Conservation (phyloP, 2,888 invertebrate species). For the Dorcus parallelipipedus region DNA sequence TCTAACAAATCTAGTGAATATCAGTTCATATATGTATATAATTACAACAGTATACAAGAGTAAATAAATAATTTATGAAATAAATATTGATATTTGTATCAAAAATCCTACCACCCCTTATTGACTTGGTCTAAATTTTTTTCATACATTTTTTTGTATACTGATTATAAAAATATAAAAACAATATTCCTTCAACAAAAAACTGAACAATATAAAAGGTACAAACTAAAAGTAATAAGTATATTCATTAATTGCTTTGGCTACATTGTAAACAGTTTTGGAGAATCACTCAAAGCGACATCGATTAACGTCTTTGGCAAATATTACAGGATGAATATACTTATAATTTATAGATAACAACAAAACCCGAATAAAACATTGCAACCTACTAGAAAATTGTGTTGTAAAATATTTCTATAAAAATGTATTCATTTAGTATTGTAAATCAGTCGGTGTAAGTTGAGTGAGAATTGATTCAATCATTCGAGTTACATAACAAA, state of each 20-base stretch:
- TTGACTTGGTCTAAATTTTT: background rate
- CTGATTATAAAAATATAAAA: background rate
- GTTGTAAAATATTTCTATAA: background rate
- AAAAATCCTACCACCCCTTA: constrained; percentile 6
- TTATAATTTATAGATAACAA: background rate
- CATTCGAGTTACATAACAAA: no score
- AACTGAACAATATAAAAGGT: background rate
- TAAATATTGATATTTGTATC: constrained; percentile 18
- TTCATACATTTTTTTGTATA: background rate
- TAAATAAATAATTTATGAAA: constrained; percentile 17
- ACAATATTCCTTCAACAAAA: background rate
- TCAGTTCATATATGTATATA: constrained; percentile 12
- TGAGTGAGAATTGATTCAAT: no score
- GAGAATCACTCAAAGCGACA: background rate
- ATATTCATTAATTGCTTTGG: background rate
- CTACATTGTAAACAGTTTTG: background rate
- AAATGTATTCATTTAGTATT: background rate
- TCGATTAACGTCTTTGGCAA: background rate
- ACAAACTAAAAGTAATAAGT: background rate
- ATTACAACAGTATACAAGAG: background rate
- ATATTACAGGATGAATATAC: background rate
- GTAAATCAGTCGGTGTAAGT: constrained; percentile 1
- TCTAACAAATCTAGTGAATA: constrained; percentile 16
- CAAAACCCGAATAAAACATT: background rate
- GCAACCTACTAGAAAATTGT: background rate